Base-by-base conservation (phyloP, 2,797 vertebrate species). In the Protonibea diacanthus region DNA sequence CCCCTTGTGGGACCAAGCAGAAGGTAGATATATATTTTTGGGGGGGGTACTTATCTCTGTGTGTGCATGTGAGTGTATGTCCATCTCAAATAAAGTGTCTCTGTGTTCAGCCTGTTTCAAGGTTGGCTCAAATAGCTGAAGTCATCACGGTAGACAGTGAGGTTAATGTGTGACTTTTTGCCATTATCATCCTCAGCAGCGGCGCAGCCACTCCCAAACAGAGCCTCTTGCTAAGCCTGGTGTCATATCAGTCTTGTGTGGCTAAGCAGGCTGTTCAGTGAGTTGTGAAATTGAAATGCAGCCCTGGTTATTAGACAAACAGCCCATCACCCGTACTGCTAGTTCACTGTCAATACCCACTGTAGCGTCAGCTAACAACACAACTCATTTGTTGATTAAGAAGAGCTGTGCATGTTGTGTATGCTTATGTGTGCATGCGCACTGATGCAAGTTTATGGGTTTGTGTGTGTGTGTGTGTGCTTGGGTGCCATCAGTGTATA, bases 221-320 rank as follows among this genome's bases (percentile, higher is more conserved):
- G 20, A 74, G 83, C 76, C 81, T 81, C 64, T 70, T 60, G 85
- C 88, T 86, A 85, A 89, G 85, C 88, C 83, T 52, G 78, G 83
- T 90, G 88, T 93, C 82, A 87, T 93, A 93, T 95, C 90, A 88
- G 84, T 94, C 90, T 93, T 86, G 73, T 90, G 86, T 70, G 87
- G 90, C 91, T 93, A 93, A 94, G 88, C 91, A 91, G 92, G 89
- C 90, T 95, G 92, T 88, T 91, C 93, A 93, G 66, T 89, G 86
- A 83, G 72, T 93, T 93, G 94, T 96, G 94, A 95, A 96, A 95
- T 95, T 95, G 94, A 95, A 95, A 95, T 92, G 92, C 91, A 87
- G 93, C 92, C 91, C 89, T 93, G 88, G 94, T 93, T 94, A 95
- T 95, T 94, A 94, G 94, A 94, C 94, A 95, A 95, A 94, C 92